A percentile compares a stretch with the other conserved stretches of the same genome.
Conservation (phyloP, 1,140 invertebrate genomes). For the Apis dorsata region DNA sequence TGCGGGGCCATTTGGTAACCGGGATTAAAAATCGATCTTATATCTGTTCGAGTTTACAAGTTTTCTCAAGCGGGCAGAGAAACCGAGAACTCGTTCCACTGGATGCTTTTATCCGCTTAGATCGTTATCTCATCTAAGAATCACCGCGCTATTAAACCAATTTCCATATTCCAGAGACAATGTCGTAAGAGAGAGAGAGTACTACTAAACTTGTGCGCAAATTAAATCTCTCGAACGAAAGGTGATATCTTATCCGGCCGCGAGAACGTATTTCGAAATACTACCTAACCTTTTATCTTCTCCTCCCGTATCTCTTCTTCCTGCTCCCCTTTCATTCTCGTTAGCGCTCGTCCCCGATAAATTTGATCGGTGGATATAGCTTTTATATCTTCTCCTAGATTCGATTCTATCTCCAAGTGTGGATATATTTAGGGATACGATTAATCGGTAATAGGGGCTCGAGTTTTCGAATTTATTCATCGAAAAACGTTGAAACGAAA, state of each 20-base stretch:
- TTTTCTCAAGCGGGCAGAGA: not conserved
- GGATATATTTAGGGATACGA: constrained; percentile 50
- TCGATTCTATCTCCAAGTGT: constrained; percentile 17
- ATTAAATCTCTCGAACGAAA: constrained; percentile 40
- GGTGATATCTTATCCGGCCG: constrained; percentile 52
- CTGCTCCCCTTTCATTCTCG: constrained; percentile 51
- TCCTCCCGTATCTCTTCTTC: constrained; percentile 20
- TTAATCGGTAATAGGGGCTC: constrained; percentile 48
- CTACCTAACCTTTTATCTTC: constrained; percentile 46
- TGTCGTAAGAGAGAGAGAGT: constrained; percentile 38
- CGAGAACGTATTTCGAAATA: constrained; percentile 38
- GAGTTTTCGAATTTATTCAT: too few relatives aligned
- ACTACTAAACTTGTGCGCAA: constrained; percentile 24
- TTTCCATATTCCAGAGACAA: constrained; percentile 60
- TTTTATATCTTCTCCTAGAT: not conserved
- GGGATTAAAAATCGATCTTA: constrained; percentile 41
- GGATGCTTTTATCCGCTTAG: constrained; percentile 19
- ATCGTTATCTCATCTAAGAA: constrained; percentile 46
- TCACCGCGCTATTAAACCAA: constrained; percentile 40
- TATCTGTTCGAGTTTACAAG: not conserved
- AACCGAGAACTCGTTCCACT: constrained; percentile 39
- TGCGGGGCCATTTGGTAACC: not conserved
- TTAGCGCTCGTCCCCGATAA: constrained; percentile 61
- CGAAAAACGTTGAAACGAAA: not conserved
- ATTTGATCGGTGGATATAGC: constrained; percentile 54